A percentile compares a stretch with the other conserved stretches of the same genome.
Evolutionary conservation across 2,888 invertebrate genomes (phyloP).

Genomic region (Dione juno): DNA sequence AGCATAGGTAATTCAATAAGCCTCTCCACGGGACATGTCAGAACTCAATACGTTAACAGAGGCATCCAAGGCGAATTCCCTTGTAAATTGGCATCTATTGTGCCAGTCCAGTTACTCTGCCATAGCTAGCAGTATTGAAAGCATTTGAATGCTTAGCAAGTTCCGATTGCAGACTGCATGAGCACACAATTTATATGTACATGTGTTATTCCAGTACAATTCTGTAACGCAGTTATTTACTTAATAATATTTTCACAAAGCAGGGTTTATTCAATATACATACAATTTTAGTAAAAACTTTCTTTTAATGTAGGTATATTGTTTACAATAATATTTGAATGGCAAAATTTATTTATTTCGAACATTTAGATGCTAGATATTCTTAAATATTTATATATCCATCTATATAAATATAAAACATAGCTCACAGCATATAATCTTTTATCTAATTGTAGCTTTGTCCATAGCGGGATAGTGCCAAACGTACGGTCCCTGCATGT

Average conservation of each 20-base stretch:
- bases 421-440: too few relatives aligned
- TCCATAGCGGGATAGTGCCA: too few relatives aligned
- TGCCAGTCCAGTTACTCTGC: constrained; percentile 61
- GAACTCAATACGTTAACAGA: constrained; percentile 49
- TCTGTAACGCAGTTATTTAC: neutral
- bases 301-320: too few relatives aligned
- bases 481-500: too few relatives aligned
- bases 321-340: too few relatives aligned
- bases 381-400: too few relatives aligned
- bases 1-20: constrained; percentile 38
- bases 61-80: constrained; percentile 72
- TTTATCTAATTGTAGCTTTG: too few relatives aligned
- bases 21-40: constrained; percentile 43
- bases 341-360: too few relatives aligned
- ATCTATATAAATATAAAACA: too few relatives aligned
- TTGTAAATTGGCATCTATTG: constrained; percentile 76
- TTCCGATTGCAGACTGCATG: constrained; percentile 61
- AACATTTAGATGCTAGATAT: too few relatives aligned
- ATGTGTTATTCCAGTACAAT: constrained; percentile 1
- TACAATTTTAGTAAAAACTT: too few relatives aligned
- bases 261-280: neutral
- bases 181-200: constrained; percentile 39
- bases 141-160: constrained; percentile 73
- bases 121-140: constrained; percentile 68
- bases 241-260: neutral